phyloP scores from a whole-genome alignment of 2,888 invertebrate species.

The Operophtera brumata region DNA sequence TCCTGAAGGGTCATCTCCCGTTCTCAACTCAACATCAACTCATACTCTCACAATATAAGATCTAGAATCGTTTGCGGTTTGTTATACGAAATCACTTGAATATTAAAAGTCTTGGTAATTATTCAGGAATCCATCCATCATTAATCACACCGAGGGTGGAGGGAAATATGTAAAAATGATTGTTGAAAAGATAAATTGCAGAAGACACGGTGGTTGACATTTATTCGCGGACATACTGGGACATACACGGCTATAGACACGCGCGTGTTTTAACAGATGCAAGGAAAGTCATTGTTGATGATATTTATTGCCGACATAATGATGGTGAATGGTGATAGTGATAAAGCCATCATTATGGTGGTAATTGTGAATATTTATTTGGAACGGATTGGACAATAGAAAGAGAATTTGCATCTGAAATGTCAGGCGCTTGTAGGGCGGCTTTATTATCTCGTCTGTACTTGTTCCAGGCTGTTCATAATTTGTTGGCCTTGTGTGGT shows the following conservation, averaged over 20 bases:
- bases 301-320: slow-evolving; percentile 52
- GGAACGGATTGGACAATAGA: slow-evolving; percentile 36
- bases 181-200: slow-evolving; percentile 77
- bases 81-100: slow-evolving; percentile 72
- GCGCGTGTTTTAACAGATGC: slow-evolving; percentile 40
- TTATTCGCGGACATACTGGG: slow-evolving; percentile 47
- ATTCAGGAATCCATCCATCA: slow-evolving; percentile 81
- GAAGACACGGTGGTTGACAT: slow-evolving; percentile 69
- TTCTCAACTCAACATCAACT: slow-evolving; percentile 46
- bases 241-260: slow-evolving; percentile 24
- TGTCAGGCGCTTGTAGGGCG: slow-evolving; percentile 6
- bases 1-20: slow-evolving; percentile 70
- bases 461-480: too few relatives aligned
- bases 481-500: too few relatives aligned
- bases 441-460: not conserved
- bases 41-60: slow-evolving; percentile 41
- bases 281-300: slow-evolving; percentile 48
- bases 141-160: slow-evolving; percentile 76
- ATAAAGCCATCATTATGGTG: slow-evolving; percentile 47
- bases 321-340: slow-evolving; percentile 6
- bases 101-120: slow-evolving; percentile 81
- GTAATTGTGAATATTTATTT: slow-evolving; percentile 56
- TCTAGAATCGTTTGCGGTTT: slow-evolving; percentile 35
- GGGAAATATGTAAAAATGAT: slow-evolving; percentile 78
- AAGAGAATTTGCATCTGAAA: slow-evolving; percentile 31